These are phyloP conservation scores for Oryzias dopingdopingensis DNA, from an alignment of 2,797 vertebrate genomes.

Conservation along the genomic window DNA sequence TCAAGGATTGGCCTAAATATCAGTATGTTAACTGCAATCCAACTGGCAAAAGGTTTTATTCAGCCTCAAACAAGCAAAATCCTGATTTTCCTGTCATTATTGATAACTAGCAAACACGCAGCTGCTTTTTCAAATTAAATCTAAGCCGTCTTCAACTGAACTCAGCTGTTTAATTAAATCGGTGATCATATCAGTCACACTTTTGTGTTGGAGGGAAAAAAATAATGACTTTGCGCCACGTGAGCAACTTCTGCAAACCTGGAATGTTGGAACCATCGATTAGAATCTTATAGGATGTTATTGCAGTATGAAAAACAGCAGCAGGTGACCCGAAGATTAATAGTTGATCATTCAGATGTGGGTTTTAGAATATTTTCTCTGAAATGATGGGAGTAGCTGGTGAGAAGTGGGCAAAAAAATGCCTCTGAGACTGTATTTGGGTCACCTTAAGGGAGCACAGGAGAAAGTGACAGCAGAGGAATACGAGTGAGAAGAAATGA, in stretches of 20 bases:
- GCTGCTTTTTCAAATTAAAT: slow-evolving; percentile 8
- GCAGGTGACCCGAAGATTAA: not conserved
- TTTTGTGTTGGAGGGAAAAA: slow-evolving; percentile 3
- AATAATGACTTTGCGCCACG: slow-evolving; percentile 26
- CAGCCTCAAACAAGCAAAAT: not conserved
- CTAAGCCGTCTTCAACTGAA: not conserved
- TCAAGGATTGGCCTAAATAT: too few relatives aligned
- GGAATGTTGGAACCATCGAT: slow-evolving; percentile 20
- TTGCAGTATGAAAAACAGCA: slow-evolving; percentile 1
- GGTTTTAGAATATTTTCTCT: too few relatives aligned
- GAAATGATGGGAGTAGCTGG: too few relatives aligned
- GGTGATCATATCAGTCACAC: slow-evolving; percentile 27
- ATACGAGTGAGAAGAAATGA: slow-evolving; percentile 1
- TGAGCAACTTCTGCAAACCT: slow-evolving; percentile 36
- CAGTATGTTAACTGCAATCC: too few relatives aligned
- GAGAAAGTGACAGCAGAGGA: not conserved
- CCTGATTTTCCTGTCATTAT: not conserved
- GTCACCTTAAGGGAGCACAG: slow-evolving; percentile 47
- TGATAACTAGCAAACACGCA: not conserved
- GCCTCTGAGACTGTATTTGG: slow-evolving; percentile 51
- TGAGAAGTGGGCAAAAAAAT: slow-evolving; percentile 1
- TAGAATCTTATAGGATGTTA: slow-evolving; percentile 14
- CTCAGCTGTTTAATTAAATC: slow-evolving; percentile 25
- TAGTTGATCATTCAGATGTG: not conserved
- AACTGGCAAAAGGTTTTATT: not conserved